Conservation (phyloP, 2,113 vertebrate genomes). For the Columba livia region DNA sequence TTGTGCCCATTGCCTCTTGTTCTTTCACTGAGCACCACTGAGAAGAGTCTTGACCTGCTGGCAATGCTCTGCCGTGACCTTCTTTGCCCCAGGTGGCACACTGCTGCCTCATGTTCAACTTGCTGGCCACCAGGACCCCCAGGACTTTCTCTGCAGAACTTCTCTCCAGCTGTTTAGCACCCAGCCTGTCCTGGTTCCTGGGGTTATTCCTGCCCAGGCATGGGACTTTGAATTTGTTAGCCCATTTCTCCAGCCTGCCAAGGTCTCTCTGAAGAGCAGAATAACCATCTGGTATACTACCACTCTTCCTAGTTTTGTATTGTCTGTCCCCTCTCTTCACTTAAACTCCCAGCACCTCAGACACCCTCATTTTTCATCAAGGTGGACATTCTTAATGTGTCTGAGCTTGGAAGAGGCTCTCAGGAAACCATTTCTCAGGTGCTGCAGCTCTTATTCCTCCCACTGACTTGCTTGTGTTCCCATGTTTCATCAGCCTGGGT, state of each 20-base stretch:
- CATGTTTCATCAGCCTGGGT: not conserved
- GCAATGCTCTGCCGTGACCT: no score
- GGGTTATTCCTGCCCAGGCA: not conserved
- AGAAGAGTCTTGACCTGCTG: no score
- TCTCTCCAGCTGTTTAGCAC: no score
- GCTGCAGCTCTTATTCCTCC: conserved; percentile 1
- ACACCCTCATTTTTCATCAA: not conserved
- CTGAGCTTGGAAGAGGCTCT: not conserved
- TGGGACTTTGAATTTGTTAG: no score
- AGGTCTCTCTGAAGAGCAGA: not conserved
- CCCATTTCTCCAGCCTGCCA: not conserved
- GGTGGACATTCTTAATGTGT: not conserved
- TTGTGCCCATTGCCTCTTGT: not conserved
- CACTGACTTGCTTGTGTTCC: not conserved
- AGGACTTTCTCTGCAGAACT: no score
- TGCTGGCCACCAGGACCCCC: no score
- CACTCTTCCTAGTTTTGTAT: not conserved
- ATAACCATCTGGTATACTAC: not conserved
- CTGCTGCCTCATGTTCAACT: no score
- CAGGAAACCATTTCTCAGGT: not conserved
- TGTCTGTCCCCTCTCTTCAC: not conserved
- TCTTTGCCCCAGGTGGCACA: no score
- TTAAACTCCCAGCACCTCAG: not conserved
- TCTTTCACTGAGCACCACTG: no score
- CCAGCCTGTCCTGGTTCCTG: no score